Evolutionary conservation across 2,113 vertebrate genomes (phyloP).

Genomic region (Neopipo cinnamomea): DNA sequence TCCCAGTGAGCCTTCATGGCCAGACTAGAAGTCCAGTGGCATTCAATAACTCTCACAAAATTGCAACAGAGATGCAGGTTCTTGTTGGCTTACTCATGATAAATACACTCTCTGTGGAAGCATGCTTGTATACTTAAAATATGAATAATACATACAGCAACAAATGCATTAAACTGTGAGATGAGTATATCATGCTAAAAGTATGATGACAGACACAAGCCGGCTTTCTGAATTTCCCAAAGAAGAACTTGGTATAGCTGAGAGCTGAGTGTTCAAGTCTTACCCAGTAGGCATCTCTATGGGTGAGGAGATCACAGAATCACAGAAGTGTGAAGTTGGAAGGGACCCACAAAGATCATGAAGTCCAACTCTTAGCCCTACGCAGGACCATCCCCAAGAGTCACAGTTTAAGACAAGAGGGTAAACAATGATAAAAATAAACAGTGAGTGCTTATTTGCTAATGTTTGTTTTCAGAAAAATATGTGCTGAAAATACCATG

Average conservation of each 20-base stretch:
- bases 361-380: not conserved
- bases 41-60: not conserved
- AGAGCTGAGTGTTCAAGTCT: not conserved
- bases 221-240: not conserved
- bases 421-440: not conserved
- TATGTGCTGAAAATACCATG: not conserved
- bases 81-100: not conserved
- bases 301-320: not conserved
- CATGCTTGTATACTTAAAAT: not conserved
- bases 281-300: accelerated
- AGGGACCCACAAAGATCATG: not conserved
- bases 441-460: not conserved
- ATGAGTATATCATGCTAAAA: not conserved
- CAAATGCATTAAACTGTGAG: not conserved
- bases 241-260: not conserved
- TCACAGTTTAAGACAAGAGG: not conserved
- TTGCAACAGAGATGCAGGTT: not conserved
- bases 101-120: not conserved
- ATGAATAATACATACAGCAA: accelerated
- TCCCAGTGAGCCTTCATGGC: not conserved
- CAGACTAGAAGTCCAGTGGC: too few species aligned
- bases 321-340: not conserved
- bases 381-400: not conserved
- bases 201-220: too few species aligned
- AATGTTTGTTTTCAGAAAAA: not conserved